A percentile compares a stretch with the other conserved stretches of the same genome.
Conservation (phyloP, 1,140 invertebrate genomes). For the Micrasema minimum region DNA sequence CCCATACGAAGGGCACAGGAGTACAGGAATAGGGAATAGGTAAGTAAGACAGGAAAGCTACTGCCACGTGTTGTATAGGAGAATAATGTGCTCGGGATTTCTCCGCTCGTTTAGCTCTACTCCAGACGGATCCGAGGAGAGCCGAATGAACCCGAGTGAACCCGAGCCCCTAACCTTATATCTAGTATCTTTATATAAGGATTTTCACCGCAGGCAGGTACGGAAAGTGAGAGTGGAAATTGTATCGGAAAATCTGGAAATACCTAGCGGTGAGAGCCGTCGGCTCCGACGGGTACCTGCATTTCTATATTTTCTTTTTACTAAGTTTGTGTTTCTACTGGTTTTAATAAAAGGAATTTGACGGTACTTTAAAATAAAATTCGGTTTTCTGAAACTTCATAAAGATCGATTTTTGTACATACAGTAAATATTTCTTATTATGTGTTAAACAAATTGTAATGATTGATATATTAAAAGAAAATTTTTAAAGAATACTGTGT, state of each 20-base stretch:
- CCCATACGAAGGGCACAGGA: slow-evolving; percentile 27
- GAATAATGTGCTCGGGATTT: slow-evolving; percentile 54
- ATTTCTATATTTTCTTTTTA: too few relatives aligned
- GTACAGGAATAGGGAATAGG: slow-evolving; percentile 49
- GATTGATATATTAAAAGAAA: too few relatives aligned
- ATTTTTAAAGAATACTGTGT: too few relatives aligned
- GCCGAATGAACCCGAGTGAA: slow-evolving; percentile 36
- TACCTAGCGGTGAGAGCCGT: slow-evolving; percentile 10
- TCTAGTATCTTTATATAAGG: too few relatives aligned
- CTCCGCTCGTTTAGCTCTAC: slow-evolving; percentile 53
- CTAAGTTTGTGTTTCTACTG: too few relatives aligned
- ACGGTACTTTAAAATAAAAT: too few relatives aligned
- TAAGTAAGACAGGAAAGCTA: slow-evolving; percentile 53
- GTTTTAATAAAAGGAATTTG: too few relatives aligned
- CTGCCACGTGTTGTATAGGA: slow-evolving; percentile 50
- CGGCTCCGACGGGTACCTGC: background rate
- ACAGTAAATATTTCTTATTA: too few relatives aligned
- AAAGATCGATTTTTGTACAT: too few relatives aligned
- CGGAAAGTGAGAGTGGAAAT: slow-evolving; percentile 47
- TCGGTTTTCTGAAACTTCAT: too few relatives aligned
- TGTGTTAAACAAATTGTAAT: too few relatives aligned
- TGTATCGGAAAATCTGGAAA: slow-evolving; percentile 20
- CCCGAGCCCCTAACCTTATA: slow-evolving; percentile 33
- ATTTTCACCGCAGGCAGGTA: slow-evolving; percentile 19
- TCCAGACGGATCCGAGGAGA: slow-evolving; percentile 45